These are phyloP conservation scores for Pimpla rufipes DNA, from an alignment of 2,888 invertebrate species.

Conservation along the genomic window DNA sequence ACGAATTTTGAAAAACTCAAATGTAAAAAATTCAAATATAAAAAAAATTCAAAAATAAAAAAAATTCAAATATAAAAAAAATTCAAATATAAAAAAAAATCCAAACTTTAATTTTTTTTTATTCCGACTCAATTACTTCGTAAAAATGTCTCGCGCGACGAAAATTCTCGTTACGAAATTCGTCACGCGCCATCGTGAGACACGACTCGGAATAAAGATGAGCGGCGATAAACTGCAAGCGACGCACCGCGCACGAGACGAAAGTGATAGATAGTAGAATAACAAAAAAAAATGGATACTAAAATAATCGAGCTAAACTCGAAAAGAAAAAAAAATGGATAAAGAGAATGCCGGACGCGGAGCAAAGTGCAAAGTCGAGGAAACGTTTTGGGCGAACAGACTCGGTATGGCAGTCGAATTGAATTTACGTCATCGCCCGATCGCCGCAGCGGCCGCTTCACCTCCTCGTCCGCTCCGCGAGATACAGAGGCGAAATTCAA, in stretches of 20 bases:
- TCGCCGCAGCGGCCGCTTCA: neutral
- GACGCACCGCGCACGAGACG: too few relatives aligned
- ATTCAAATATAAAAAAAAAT: too few relatives aligned
- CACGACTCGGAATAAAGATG: neutral
- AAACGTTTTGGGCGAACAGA: neutral
- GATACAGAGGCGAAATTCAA: slow-evolving; percentile 4
- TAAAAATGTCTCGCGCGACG: too few relatives aligned
- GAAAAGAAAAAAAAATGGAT: neutral
- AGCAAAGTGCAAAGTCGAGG: slow-evolving; percentile 37
- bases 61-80: too few relatives aligned
- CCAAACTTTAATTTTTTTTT: too few relatives aligned
- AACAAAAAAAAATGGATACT: neutral
- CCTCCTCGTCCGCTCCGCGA: neutral
- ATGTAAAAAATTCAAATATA: too few relatives aligned
- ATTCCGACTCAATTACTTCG: too few relatives aligned
- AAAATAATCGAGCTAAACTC: neutral
- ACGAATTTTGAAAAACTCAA: too few relatives aligned
- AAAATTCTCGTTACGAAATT: too few relatives aligned
- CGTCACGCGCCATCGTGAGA: too few relatives aligned
- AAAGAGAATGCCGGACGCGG: neutral
- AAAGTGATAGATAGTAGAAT: neutral
- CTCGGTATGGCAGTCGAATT: neutral
- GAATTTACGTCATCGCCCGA: neutral
- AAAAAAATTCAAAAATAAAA: too few relatives aligned
- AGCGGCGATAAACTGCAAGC: neutral